phyloP scores from a whole-genome alignment of 2,888 invertebrate species.

The Thyatira batis region DNA sequence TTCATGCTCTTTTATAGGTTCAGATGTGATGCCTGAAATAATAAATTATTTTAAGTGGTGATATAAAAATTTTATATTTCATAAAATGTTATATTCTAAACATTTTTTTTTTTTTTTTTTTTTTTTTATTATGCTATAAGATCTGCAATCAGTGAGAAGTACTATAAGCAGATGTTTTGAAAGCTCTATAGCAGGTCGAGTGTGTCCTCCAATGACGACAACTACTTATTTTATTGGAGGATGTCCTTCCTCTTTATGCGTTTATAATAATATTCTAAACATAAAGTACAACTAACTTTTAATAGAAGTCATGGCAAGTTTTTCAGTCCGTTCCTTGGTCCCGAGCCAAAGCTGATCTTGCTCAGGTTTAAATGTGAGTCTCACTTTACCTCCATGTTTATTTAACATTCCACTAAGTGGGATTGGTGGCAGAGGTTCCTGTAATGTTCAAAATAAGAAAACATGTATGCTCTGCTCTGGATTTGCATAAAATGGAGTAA shows the following conservation, averaged over 20 bases:
- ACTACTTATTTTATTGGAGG: no score
- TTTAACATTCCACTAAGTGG: constrained; percentile 95
- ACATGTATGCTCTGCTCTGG: constrained; percentile 5
- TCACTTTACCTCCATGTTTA: constrained; percentile 93
- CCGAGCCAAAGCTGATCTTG: constrained; percentile 95
- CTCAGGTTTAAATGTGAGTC: constrained; percentile 95
- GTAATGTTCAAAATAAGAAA: constrained; percentile 27
- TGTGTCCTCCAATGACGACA: no score
- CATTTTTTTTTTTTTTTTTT: no score
- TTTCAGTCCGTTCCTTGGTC: constrained; percentile 95
- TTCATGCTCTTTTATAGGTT: constrained; percentile 93
- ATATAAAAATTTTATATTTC: no score
- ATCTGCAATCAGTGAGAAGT: no score
- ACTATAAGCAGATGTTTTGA: no score
- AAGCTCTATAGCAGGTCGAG: no score
- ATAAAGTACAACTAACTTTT: constrained; percentile 83
- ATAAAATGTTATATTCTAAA: no score
- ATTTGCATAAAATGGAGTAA: no score
- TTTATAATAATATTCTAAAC: neutral
- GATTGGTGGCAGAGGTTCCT: constrained; percentile 91
- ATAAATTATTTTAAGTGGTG: no score
- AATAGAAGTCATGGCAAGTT: constrained; percentile 94
- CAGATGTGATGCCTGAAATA: constrained; percentile 82
- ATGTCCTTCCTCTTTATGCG: no score
- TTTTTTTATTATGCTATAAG: no score